phyloP scores from a whole-genome alignment of 2,113 vertebrate genomes.

The Lepus americanus region DNA sequence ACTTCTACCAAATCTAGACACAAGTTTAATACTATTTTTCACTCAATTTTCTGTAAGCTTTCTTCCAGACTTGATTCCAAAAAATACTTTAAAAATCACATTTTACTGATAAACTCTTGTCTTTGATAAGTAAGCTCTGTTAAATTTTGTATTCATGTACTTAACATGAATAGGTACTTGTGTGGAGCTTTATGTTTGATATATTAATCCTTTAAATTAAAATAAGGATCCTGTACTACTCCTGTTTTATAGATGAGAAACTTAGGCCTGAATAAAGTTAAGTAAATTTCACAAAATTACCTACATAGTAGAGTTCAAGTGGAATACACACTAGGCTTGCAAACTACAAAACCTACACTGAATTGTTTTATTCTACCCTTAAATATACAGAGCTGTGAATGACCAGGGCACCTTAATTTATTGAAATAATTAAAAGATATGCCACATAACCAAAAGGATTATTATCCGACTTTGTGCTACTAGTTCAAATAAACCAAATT shows the following conservation, averaged over 20 bases:
- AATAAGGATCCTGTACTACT: background rate
- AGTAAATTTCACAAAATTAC: background rate
- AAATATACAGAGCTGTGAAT: background rate
- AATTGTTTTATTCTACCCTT: background rate
- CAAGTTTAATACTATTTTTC: background rate
- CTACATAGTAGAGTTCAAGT: background rate
- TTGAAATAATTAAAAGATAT: background rate
- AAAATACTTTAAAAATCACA: background rate
- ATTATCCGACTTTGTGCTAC: background rate
- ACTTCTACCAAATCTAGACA: background rate
- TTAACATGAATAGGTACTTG: background rate
- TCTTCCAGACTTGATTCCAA: background rate
- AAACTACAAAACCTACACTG: background rate
- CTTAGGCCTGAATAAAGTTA: background rate
- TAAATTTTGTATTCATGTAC: background rate
- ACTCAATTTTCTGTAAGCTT: constrained; percentile 3
- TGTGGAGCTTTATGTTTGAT: background rate
- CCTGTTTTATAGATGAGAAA: background rate
- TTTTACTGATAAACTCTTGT: background rate
- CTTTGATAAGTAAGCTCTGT: constrained; percentile 60
- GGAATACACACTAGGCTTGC: background rate
- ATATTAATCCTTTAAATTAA: constrained; percentile 14
- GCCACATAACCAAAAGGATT: background rate
- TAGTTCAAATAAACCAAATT: background rate
- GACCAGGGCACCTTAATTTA: background rate